phyloP scores from a whole-genome alignment of 2,113 vertebrate species.

The Lophochroa leadbeateri region DNA sequence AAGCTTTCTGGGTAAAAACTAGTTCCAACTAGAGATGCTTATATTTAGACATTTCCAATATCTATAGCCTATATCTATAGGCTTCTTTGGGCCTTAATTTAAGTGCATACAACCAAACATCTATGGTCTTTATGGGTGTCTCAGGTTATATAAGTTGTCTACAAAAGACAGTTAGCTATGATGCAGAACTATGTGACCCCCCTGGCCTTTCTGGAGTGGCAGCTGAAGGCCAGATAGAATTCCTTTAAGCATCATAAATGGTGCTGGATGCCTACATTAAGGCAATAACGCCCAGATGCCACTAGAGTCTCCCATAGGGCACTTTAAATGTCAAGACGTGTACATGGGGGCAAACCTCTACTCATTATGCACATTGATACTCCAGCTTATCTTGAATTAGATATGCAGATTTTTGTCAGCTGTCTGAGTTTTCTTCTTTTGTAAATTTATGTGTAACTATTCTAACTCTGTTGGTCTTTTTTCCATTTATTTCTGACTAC shows the following conservation, averaged over 20 bases:
- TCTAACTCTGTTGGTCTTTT: background rate
- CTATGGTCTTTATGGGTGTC: background rate
- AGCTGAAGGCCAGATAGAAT: background rate
- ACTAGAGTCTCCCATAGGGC: fast-evolving
- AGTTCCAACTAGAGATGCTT: background rate
- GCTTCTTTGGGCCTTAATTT: background rate
- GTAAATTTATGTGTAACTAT: background rate
- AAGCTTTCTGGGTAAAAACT: background rate
- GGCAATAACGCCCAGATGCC: background rate
- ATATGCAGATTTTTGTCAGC: background rate
- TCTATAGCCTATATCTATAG: background rate
- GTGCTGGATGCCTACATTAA: background rate
- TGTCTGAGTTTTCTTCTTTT: background rate
- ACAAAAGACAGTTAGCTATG: background rate
- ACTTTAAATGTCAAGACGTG: background rate
- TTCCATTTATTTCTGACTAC: background rate
- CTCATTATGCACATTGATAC: background rate
- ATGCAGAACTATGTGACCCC: fast-evolving
- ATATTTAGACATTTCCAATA: background rate
- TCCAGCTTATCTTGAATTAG: background rate
- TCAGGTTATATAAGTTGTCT: background rate
- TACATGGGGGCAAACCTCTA: background rate
- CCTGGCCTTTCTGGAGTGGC: background rate
- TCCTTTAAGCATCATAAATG: background rate
- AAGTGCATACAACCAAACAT: background rate